Evolutionary conservation across 2,797 vertebrate genomes (phyloP).

Genomic region (Amblyopsis hoosieri): DNA sequence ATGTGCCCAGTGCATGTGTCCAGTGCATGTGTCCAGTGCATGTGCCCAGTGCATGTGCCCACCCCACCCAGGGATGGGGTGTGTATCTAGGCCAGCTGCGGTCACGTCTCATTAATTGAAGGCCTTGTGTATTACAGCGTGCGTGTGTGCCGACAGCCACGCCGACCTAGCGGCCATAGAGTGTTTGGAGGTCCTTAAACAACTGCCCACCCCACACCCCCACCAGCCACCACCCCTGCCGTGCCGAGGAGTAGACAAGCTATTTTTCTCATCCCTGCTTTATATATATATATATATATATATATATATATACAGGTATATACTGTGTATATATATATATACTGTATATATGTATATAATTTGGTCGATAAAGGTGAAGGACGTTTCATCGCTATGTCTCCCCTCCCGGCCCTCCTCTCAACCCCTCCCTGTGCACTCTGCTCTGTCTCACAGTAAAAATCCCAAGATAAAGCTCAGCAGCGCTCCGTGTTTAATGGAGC

Average conservation of each 20-base stretch:
- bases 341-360: conserved; percentile 65
- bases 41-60: too few species aligned
- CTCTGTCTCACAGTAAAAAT: conserved; percentile 76
- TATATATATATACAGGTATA: conserved; percentile 63
- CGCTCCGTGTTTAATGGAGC: conserved; percentile 82
- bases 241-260: conserved; percentile 57
- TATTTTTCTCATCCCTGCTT: conserved; percentile 67
- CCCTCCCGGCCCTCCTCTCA: conserved; percentile 36
- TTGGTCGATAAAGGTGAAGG: conserved; percentile 82
- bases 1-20: too few species aligned
- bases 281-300: conserved; percentile 61
- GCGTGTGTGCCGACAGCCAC: conserved; percentile 31
- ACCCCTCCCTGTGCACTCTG: conserved; percentile 44
- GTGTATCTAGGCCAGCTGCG: conserved; percentile 50
- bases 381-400: conserved; percentile 72
- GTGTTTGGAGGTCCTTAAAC: conserved; percentile 47
- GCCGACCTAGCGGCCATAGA: conserved; percentile 29
- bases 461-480: conserved; percentile 75
- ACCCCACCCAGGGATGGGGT: too few species aligned
- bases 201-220: conserved; percentile 45
- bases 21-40: too few species aligned
- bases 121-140: conserved; percentile 31
- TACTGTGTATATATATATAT: conserved; percentile 65
- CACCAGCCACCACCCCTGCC: conserved; percentile 28
- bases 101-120: conserved; percentile 73